Base-by-base conservation (phyloP, 2,113 vertebrate species). In the Poeciliopsis prolifica region DNA sequence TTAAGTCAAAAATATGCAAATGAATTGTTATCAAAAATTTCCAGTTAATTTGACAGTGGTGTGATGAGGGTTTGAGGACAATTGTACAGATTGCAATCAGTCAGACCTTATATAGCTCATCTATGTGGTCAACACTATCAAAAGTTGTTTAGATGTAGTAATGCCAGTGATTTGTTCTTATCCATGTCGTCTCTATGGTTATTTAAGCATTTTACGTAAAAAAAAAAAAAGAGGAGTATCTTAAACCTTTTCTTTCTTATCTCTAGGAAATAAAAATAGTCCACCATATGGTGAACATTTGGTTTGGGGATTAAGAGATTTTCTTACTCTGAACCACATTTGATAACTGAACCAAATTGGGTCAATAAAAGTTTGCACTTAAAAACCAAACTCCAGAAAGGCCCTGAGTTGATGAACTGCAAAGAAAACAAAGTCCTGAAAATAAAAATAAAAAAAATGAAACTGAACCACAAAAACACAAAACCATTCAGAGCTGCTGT, bases 381-480 rank as follows among this genome's bases (percentile, higher is more conserved):
- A 70, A 42, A 54, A 40, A 30, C 30, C 5, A 81, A 65, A 42
- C 26, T 71, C 19, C 68, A 14, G 61, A 31, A 1, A 48, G 14
- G 29, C 68, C 1, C 75, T 48, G 14, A 17, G 15, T 19, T 48
- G 15, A 48, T 48, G 15, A 48, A 17, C 14, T 48, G 44, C 44
- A 48, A 42, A 26, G 42, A 78, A 61, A 14, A 61, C 22, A 42
- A 6, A 26, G 3, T 78, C 58, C 35, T 42, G 33, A 31, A 71
- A 67, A 65, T 61, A 42, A 14, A 42, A 42, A 44, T 2, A 10
- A 7, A 35, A 8, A 3, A 17, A 48, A 15, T 48, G 44, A 17
- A 48, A 19, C 58, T 37, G 35, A 72, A 79, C 64, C 54, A 66
- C 73, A 72, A 66, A 68, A 44, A 33, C 51, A 54, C 30, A 48